Base-by-base conservation (phyloP, 2,113 vertebrate species). In the Callipepla squamata region DNA sequence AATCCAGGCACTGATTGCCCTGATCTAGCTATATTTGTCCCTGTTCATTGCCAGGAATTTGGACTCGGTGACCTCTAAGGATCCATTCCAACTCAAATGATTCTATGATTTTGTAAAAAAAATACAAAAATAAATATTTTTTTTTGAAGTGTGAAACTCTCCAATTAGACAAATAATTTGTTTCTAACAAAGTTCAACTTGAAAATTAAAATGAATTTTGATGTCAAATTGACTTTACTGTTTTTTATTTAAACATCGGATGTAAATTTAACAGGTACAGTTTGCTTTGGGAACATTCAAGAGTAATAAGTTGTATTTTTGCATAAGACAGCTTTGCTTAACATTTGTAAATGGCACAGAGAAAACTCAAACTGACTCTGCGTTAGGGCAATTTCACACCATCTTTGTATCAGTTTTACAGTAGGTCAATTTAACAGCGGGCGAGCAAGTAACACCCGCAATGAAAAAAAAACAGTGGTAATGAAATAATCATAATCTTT, bases 401-500 rank as follows among this genome's bases (percentile, higher is more conserved):
- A 72, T 77, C 59, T 90, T 88, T 93, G 85, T 73, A 55, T 68
- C 69, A 90, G 65, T 94, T 96, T 95, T 89, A 80, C 62, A 59
- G 57, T 58, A 65, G 85, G 77, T 94, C 61, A 91, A 47, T 87
- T 87, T 96, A 96, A 93, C 78, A 58, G 47, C 80, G 44, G 69
- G 70, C 59, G 65, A 93, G 36, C 50, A 84, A 90, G 40, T 36
- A 91, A 94, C 69, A 55, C 34, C 80, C 77, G 80, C 18, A 89
- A 59, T 78, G 13, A 89, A 85, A 81, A 94, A 94, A 94, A 76
- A 69, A 57, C 45, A 92, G 3, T n/a, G 30, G 50, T 48, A 88
- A 89, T 67, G 86, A 94, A 93, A 92, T 70, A 95, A 95, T 47
- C 22, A 69, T 6, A 63, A 44, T 23, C 58, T 89, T 83, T 85